Percentiles rank a stretch among this genome's conserved stretches.
Evolutionary conservation across 2,797 vertebrate species (phyloP).

Genomic region (Sardinella longiceps): DNA sequence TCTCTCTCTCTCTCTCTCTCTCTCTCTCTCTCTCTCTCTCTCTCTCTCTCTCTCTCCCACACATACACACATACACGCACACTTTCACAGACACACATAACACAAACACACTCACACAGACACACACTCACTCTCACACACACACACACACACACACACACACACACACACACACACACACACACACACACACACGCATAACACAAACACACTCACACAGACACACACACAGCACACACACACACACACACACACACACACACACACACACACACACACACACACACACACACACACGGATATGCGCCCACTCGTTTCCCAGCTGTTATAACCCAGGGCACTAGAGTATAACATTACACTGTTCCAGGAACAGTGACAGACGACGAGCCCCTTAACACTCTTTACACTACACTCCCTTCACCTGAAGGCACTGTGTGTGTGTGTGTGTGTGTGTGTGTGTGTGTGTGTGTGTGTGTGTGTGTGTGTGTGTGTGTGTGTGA

Average conservation of each 20-base stretch:
- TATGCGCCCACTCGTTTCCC: neutral
- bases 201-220: constrained; percentile 6
- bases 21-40: too few species aligned
- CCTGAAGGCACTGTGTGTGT: neutral
- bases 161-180: neutral
- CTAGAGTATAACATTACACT: neutral
- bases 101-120: too few species aligned
- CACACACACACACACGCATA: constrained; percentile 25
- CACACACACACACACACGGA: neutral
- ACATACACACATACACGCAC: too few species aligned
- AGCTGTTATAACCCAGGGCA: neutral
- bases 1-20: too few species aligned
- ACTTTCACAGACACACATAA: too few species aligned
- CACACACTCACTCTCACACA: too few species aligned
- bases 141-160: too few species aligned
- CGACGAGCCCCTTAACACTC: too few species aligned
- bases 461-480: constrained; percentile 16
- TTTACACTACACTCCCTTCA: too few species aligned
- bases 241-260: neutral
- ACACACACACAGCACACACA: constrained; percentile 21
- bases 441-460: constrained; percentile 15
- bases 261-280: neutral
- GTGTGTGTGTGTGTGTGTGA: neutral
- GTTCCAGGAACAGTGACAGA: neutral
- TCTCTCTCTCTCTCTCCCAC: too few species aligned